Percentiles rank a stretch among this genome's conserved stretches.
phyloP scores from a whole-genome alignment of 1,140 invertebrate genomes.

The Danaus melanippus region DNA sequence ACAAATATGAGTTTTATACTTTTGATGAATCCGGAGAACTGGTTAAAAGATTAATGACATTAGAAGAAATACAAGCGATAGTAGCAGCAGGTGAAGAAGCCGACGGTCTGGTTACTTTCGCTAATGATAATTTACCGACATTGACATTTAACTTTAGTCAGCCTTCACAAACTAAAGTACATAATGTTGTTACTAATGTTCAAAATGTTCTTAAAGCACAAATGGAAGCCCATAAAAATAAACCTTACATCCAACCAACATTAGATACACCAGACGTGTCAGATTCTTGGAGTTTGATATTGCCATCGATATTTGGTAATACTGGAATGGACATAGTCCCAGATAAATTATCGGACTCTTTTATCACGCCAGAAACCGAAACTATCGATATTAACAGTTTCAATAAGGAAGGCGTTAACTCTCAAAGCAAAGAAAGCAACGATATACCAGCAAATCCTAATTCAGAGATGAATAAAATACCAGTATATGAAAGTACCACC shows the following conservation, averaged over 20 bases:
- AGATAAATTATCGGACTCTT: slow-evolving; percentile 68
- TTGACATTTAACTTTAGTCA: slow-evolving; percentile 62
- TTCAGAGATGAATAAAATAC: slow-evolving; percentile 17
- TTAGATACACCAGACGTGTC: slow-evolving; percentile 80
- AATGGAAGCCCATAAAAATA: slow-evolving; percentile 78
- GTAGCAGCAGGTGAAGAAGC: slow-evolving; percentile 84
- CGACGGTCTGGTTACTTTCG: slow-evolving; percentile 68
- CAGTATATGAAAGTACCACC: slow-evolving; percentile 9
- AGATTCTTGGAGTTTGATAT: slow-evolving; percentile 84
- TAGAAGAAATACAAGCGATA: slow-evolving; percentile 86
- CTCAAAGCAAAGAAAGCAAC: slow-evolving; percentile 47
- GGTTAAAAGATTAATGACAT: slow-evolving; percentile 85
- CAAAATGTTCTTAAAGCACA: slow-evolving; percentile 86
- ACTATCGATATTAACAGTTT: slow-evolving; percentile 58
- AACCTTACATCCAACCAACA: slow-evolving; percentile 72
- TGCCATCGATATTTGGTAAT: slow-evolving; percentile 83
- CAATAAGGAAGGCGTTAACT: slow-evolving; percentile 36
- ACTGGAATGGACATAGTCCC: slow-evolving; percentile 76
- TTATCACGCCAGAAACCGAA: slow-evolving; percentile 74
- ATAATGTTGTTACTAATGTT: slow-evolving; percentile 85
- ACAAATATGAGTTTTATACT: slow-evolving; percentile 88
- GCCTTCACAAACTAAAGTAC: slow-evolving; percentile 78
- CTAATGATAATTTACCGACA: slow-evolving; percentile 67
- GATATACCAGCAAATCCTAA: slow-evolving; percentile 33
- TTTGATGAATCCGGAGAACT: slow-evolving; percentile 86